Conservation (phyloP, 2,888 invertebrate genomes). For the Thera obeliscata region DNA sequence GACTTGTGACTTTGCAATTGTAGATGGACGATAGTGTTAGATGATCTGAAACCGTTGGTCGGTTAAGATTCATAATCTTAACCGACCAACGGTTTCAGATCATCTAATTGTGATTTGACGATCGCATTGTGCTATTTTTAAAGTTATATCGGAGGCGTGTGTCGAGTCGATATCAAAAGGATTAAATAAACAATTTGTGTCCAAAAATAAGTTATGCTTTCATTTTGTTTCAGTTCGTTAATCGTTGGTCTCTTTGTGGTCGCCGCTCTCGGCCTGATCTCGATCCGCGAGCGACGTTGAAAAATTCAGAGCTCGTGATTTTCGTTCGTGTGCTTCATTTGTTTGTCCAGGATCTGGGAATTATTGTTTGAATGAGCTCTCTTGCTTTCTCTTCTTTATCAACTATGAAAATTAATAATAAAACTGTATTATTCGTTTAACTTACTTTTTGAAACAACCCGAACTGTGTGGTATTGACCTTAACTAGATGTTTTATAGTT, state of each 20-base stretch:
- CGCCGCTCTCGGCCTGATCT: slow-evolving; percentile 68
- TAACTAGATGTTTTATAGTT: not conserved
- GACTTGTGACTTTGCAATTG: slow-evolving; percentile 66
- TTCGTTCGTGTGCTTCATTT: slow-evolving; percentile 79
- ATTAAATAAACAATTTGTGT: slow-evolving; percentile 50
- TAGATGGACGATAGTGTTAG: slow-evolving; percentile 61
- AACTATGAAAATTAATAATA: slow-evolving; percentile 45
- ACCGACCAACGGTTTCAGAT: slow-evolving; percentile 54
- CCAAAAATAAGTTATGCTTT: slow-evolving; percentile 68
- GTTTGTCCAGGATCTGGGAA: slow-evolving; percentile 67
- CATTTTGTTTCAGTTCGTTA: slow-evolving; percentile 74
- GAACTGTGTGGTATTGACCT: not conserved
- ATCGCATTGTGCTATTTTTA: slow-evolving; percentile 36
- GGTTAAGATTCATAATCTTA: slow-evolving; percentile 26
- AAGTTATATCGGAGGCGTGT: slow-evolving; percentile 30
- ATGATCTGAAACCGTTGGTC: slow-evolving; percentile 54
- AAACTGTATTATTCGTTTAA: not conserved
- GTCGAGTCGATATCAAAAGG: slow-evolving; percentile 37
- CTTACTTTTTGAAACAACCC: not conserved
- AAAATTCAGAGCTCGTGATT: slow-evolving; percentile 81
- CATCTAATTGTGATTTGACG: slow-evolving; percentile 41
- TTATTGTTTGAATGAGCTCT: slow-evolving; percentile 64
- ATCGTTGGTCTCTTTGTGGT: slow-evolving; percentile 72
- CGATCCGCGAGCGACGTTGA: slow-evolving; percentile 74
- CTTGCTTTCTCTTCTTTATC: slow-evolving; percentile 52